phyloP scores from a whole-genome alignment of 2,888 invertebrate species.

The Caradrina kadenii region DNA sequence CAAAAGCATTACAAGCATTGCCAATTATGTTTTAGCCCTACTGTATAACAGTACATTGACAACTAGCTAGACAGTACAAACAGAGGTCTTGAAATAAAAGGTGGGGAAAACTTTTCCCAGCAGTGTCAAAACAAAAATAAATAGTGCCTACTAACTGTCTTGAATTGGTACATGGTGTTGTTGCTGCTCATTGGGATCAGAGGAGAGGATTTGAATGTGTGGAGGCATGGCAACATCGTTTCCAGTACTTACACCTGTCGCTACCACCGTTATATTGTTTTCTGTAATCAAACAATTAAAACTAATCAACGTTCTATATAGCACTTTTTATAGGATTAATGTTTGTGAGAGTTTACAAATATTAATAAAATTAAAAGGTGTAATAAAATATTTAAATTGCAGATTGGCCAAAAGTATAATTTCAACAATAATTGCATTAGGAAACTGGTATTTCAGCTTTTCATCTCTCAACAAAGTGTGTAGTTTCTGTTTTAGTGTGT shows the following conservation, averaged over 20 bases:
- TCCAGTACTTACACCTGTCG: slow-evolving; percentile 82
- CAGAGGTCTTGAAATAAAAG: slow-evolving; percentile 4
- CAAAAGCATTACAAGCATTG: background rate
- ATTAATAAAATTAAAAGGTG: background rate
- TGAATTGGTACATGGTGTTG: slow-evolving; percentile 86
- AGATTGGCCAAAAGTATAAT: background rate
- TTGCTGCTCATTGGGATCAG: slow-evolving; percentile 82
- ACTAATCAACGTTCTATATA: background rate
- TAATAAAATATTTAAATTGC: background rate
- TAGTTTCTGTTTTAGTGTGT: background rate
- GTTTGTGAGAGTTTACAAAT: no score
- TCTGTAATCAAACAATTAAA: slow-evolving; percentile 73
- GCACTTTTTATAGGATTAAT: background rate
- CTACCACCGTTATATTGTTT: slow-evolving; percentile 90
- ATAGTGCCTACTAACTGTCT: slow-evolving; percentile 78
- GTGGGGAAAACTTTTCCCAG: background rate
- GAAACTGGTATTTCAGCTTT: background rate
- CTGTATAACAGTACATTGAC: background rate
- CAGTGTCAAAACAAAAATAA: background rate
- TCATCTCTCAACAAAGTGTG: background rate
- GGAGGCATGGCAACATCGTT: slow-evolving; percentile 87
- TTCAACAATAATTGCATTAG: background rate
- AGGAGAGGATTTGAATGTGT: slow-evolving; percentile 87
- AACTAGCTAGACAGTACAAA: background rate
- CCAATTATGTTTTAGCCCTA: background rate